Conservation (phyloP, 2,113 vertebrate genomes). For the Tetraodon nigroviridis region DNA sequence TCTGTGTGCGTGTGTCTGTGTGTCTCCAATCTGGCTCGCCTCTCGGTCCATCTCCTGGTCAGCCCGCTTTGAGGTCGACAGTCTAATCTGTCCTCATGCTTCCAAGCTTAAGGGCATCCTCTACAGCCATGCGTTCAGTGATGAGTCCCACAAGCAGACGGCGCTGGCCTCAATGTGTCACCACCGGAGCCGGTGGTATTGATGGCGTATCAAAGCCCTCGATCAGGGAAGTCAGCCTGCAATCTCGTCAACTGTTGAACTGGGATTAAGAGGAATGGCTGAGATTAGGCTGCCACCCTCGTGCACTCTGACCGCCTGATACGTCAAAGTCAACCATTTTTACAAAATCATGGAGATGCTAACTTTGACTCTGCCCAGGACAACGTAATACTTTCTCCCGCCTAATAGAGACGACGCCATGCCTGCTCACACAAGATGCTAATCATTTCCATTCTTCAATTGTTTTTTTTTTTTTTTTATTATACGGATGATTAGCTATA, state of each 20-base stretch:
- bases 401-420: too few species aligned
- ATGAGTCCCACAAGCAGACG: constrained; percentile 27
- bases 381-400: neutral
- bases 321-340: constrained; percentile 23
- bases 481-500: too few species aligned
- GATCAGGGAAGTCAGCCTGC: constrained; percentile 32
- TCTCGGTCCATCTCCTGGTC: constrained; percentile 37
- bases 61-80: constrained; percentile 22
- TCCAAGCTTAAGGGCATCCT: constrained; percentile 36
- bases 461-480: too few species aligned
- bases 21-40: constrained; percentile 21
- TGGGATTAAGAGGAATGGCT: constrained; percentile 11
- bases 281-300: constrained; percentile 34
- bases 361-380: neutral
- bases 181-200: constrained; percentile 33
- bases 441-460: too few species aligned
- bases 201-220: constrained; percentile 43
- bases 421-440: too few species aligned
- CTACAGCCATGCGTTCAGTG: constrained; percentile 12
- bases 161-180: constrained; percentile 62
- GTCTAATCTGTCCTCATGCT: constrained; percentile 42
- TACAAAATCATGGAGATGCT: too few species aligned
- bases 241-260: constrained; percentile 37
- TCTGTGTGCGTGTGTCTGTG: constrained; percentile 1
- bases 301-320: constrained; percentile 17